Evolutionary conservation across 2,113 vertebrate genomes (phyloP).

Genomic region (Semnornis frantzii): DNA sequence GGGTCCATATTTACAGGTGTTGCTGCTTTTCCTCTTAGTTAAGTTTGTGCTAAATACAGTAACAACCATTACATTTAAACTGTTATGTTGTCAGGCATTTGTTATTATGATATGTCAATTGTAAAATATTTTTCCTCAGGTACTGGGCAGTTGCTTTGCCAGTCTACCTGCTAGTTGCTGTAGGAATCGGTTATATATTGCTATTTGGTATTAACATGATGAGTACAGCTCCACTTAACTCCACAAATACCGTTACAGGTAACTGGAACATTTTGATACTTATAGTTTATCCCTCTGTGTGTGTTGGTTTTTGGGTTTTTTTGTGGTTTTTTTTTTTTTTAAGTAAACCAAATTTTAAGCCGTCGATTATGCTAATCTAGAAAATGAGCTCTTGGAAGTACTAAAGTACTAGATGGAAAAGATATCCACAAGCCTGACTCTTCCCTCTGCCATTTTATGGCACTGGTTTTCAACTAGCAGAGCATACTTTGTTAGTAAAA

Average conservation of each 20-base stretch:
- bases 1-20: not conserved
- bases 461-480: not conserved
- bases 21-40: not conserved
- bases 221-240: slow-evolving; percentile 89
- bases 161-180: slow-evolving; percentile 85
- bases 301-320: too few relatives aligned
- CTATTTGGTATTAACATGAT: slow-evolving; percentile 93
- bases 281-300: too few relatives aligned
- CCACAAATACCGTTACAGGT: slow-evolving; percentile 92
- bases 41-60: not conserved
- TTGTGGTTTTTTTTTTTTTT: too few relatives aligned
- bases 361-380: not conserved
- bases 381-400: not conserved
- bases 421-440: not conserved
- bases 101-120: not conserved
- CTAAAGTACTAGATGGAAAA: not conserved
- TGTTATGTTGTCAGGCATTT: not conserved
- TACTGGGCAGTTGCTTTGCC: slow-evolving; percentile 94
- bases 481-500: not conserved
- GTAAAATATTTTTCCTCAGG: slow-evolving; percentile 61
- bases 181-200: slow-evolving; percentile 78
- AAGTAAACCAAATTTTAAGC: not conserved
- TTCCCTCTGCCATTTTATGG: not conserved
- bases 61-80: not conserved
- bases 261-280: not conserved